Percentiles rank a stretch among this genome's conserved stretches.
Conservation (phyloP, 2,888 invertebrate species). For the Chymomyza amoena region DNA sequence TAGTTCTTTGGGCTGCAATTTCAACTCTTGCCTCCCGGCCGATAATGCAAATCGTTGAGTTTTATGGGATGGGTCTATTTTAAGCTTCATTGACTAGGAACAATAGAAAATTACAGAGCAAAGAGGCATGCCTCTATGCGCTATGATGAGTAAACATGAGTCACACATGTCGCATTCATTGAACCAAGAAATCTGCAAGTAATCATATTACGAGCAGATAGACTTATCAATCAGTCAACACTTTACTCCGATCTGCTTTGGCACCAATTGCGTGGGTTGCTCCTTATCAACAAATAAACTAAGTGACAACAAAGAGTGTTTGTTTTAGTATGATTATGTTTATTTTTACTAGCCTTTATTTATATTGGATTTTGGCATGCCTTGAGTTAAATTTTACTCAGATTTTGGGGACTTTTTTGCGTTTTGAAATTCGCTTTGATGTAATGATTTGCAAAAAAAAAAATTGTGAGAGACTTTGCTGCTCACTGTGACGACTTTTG, state of each 20-base stretch:
- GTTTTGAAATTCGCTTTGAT: background rate
- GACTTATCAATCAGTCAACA: background rate
- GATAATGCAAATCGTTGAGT: constrained; percentile 56
- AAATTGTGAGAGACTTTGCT: background rate
- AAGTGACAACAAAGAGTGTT: background rate
- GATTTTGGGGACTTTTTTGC: background rate
- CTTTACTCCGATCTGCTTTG: background rate
- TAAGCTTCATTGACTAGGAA: constrained; percentile 47
- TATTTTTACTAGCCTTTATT: background rate
- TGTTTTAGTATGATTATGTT: background rate
- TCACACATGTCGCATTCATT: constrained; percentile 24
- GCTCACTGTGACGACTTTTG: background rate
- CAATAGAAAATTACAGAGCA: constrained; percentile 43
- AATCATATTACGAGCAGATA: background rate
- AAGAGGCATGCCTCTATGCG: background rate
- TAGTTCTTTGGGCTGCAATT: constrained; percentile 17
- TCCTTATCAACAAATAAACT: background rate
- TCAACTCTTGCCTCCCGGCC: constrained; percentile 22
- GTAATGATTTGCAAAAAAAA: constrained; percentile 44
- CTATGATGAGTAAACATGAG: constrained; percentile 25
- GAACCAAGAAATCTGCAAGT: constrained; percentile 25
- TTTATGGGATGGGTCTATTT: constrained; percentile 47
- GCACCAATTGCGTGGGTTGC: background rate
- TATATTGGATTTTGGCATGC: background rate
- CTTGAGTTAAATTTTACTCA: background rate